Evolutionary conservation across 2,888 invertebrate species (phyloP), one percentile per base, ranked within the genome.

Genomic region (Lasioglossum zephyrum): DNA sequence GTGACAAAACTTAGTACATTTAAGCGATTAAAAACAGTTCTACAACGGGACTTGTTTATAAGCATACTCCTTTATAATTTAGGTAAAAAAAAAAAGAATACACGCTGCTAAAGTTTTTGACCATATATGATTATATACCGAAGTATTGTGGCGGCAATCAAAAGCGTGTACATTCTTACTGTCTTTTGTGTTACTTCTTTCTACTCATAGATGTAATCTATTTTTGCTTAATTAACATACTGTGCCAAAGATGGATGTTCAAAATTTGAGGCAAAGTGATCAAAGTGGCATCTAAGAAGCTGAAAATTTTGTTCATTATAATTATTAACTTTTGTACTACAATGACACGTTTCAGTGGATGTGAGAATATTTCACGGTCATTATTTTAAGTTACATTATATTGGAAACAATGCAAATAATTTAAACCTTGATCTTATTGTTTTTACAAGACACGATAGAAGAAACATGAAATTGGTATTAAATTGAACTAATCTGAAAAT

Each of bases 211-310:
- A 79, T 83, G 74, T 88, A 87, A 84, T 84, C 81, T 91, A 88
- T 86, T 90, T 88, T 89, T 84, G 90, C 90, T 93, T 88, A 91
- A 88, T 92, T 91, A 91, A 94, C 79, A 89, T 92, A 93, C 90
- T 93, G 93, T 93, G 94, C 94, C 92, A 92, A 94, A 92, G 94
- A 94, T 92, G 91, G 91, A 93, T 93, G 92, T 93, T 93, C 93
- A 92, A 93, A 93, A 93, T 93, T 93, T 89, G 84, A 91, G 84
- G 89, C 87, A 84, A 89, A 90, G 86, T 87, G 79, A 91, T 89
- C 84, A 89, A 85, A 82, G 83, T 72, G 73, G 82, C 79, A 85
- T 84, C 85, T 84, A 80, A 39, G 84, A 86, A 90, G 89, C 88
- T 92, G 86, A 88, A 88, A 89, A 91, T 88, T 92, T 92, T 91